Conservation (phyloP, 2,888 invertebrate species). For the Macaria notata region DNA sequence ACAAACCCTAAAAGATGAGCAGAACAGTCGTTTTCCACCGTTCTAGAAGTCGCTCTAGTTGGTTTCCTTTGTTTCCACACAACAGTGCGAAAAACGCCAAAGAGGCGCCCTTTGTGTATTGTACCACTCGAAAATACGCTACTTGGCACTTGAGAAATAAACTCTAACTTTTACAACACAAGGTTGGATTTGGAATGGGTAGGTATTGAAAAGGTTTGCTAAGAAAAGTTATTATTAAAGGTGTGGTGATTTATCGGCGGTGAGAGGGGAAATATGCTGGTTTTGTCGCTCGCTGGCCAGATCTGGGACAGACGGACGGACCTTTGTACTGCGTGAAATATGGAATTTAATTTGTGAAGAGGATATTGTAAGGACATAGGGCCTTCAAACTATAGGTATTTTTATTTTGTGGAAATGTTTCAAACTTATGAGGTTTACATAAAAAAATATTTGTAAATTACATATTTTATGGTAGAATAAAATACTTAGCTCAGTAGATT, state of each 20-base stretch:
- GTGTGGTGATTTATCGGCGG: slow-evolving; percentile 18
- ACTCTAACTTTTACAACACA: neutral
- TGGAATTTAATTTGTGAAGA: too few species aligned
- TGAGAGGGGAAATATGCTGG: slow-evolving; percentile 9
- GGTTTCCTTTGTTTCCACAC: slow-evolving; percentile 24
- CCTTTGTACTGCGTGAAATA: too few species aligned
- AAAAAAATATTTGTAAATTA: too few species aligned
- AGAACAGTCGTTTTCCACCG: too few species aligned
- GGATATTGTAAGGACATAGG: too few species aligned
- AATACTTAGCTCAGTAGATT: too few species aligned
- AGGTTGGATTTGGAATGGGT: slow-evolving; percentile 3
- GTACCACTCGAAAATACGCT: slow-evolving; percentile 18
- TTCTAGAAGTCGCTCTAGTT: slow-evolving; percentile 12
- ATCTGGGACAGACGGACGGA: neutral
- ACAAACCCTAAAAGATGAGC: too few species aligned
- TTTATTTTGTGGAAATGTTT: too few species aligned
- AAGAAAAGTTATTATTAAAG: slow-evolving; percentile 22
- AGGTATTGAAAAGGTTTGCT: slow-evolving; percentile 1
- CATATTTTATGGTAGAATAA: too few species aligned
- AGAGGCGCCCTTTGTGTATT: slow-evolving; percentile 27
- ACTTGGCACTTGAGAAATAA: slow-evolving; percentile 7
- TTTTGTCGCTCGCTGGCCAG: slow-evolving; percentile 5
- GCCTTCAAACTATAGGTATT: too few species aligned
- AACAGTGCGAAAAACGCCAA: slow-evolving; percentile 26
- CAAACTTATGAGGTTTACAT: too few species aligned